phyloP scores from a whole-genome alignment of 2,888 invertebrate genomes.

The Eilema sororculum region DNA sequence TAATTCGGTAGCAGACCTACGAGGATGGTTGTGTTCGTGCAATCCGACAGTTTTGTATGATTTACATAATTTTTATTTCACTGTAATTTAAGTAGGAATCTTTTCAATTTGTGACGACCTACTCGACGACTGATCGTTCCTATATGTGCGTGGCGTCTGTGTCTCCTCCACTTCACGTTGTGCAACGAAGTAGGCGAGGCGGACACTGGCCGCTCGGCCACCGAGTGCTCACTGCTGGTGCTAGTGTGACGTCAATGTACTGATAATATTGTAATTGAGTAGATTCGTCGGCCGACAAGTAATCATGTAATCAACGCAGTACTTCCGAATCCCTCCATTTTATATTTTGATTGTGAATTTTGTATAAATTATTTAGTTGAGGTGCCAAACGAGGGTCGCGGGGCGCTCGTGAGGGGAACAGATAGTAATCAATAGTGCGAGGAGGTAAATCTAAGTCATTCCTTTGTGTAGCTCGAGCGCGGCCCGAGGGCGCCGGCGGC shows the following conservation, averaged over 20 bases:
- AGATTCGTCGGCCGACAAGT: conserved; percentile 30
- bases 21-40: conserved; percentile 60
- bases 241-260: conserved; percentile 61
- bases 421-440: conserved; percentile 44
- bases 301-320: conserved; percentile 45
- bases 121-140: conserved; percentile 74
- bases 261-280: conserved; percentile 34
- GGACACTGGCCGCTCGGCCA: not conserved
- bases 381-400: conserved; percentile 45
- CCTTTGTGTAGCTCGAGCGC: conserved; percentile 69
- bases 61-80: conserved; percentile 62
- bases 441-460: conserved; percentile 73
- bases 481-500: conserved; percentile 17
- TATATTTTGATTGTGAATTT: conserved; percentile 41
- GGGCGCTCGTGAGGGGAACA: conserved; percentile 37
- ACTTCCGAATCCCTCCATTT: conserved; percentile 66
- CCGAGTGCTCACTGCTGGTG: conserved; percentile 70
- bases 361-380: conserved; percentile 53
- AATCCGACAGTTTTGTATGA: conserved; percentile 62
- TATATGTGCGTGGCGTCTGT: conserved; percentile 63
- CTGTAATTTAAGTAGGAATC: conserved; percentile 66
- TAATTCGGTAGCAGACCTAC: conserved; percentile 58
- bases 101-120: conserved; percentile 67
- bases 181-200: not conserved
- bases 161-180: conserved; percentile 59